Evolutionary conservation across 1,140 invertebrate species (phyloP).

Genomic region (Cataglyphis hispanica): DNA sequence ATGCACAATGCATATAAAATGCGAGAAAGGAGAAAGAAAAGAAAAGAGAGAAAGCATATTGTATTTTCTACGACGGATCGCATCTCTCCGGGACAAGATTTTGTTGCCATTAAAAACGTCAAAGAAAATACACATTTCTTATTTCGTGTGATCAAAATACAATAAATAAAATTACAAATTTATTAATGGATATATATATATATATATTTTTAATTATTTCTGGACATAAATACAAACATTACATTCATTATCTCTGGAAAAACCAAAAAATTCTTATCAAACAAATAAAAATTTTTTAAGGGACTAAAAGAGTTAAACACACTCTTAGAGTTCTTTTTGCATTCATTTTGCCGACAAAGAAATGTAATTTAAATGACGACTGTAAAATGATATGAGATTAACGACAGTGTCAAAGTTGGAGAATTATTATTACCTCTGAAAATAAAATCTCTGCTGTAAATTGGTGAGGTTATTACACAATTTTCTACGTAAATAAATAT

Average conservation of each 20-base stretch:
- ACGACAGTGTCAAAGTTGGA: background rate
- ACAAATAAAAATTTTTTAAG: background rate
- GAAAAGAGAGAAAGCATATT: constrained; percentile 3
- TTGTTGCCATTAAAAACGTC: background rate
- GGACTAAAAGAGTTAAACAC: background rate
- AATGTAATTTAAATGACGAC: background rate
- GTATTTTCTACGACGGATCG: background rate
- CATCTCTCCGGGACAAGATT: too few species aligned
- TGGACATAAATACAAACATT: background rate
- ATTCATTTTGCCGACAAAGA: background rate
- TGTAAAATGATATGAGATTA: constrained; percentile 12
- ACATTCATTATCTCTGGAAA: background rate
- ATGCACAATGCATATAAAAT: constrained; percentile 15
- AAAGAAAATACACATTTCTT: background rate
- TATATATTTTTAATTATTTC: too few species aligned
- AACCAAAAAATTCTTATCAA: background rate
- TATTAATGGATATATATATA: too few species aligned
- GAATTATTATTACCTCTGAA: background rate
- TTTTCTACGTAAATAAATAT: constrained; percentile 39
- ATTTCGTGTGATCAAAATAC: too few species aligned
- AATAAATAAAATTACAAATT: too few species aligned
- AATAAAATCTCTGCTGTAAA: constrained; percentile 30
- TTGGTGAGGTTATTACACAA: constrained; percentile 30
- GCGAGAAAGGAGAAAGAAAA: background rate
- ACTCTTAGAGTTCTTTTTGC: background rate